These are phyloP conservation scores for Zapus hudsonius DNA, from an alignment of 2,113 vertebrate species.

Conservation along the genomic window DNA sequence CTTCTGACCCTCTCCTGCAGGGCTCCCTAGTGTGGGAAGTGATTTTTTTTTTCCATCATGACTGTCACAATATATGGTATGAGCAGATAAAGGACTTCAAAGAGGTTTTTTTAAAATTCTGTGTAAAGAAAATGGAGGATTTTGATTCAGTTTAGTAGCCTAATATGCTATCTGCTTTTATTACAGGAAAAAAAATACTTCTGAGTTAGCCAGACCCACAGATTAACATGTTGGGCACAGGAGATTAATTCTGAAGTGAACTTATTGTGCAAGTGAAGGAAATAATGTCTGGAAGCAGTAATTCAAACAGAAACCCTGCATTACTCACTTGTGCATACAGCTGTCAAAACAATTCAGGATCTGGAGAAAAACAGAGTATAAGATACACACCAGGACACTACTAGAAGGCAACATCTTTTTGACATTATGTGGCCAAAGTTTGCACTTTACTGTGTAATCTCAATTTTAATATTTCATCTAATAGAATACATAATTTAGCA, in stretches of 20 bases:
- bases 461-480: constrained; percentile 35
- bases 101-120: neutral
- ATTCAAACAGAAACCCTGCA: constrained; percentile 47
- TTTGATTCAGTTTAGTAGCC: neutral
- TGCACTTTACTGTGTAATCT: neutral
- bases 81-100: neutral
- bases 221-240: neutral
- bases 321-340: constrained; percentile 57
- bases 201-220: neutral
- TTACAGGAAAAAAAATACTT: neutral
- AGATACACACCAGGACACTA: neutral
- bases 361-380: constrained; percentile 47
- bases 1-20: too few relatives aligned
- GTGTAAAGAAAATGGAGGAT: neutral
- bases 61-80: accelerated
- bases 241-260: neutral
- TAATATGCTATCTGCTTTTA: neutral
- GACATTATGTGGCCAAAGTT: neutral
- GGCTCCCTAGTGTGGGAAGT: neutral
- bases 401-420: neutral
- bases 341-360: constrained; percentile 67
- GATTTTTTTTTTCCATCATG: accelerated
- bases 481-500: constrained; percentile 22
- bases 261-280: neutral
- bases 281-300: neutral